Evolutionary conservation across 2,113 vertebrate genomes (phyloP), one percentile per base, ranked within the genome.

Genomic region (Columba livia): DNA sequence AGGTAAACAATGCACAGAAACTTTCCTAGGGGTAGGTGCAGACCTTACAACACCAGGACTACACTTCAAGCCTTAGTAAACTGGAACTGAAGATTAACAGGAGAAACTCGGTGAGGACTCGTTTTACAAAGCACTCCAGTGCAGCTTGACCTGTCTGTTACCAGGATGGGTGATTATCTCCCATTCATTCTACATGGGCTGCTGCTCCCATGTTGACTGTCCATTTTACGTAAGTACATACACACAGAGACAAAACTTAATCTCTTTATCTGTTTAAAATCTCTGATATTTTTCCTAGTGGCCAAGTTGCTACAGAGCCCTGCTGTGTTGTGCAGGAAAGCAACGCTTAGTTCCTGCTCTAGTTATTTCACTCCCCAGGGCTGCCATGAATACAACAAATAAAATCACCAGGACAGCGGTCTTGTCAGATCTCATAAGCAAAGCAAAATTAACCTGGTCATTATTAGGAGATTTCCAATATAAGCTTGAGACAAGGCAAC

Each of bases 361-460:
- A 97, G 91, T 97, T 95, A 94, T 71, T 97, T 97, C 69, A 65
- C 69, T 94, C 93, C 91, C 92, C 69, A 85, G 79, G 96, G 95
- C 93, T 96, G 93, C 88, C 72, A 75, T 36, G 91, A 96, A 95
- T 61, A 89, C 71, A 91, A 75, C 66, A 93, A 95, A 95, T 36
- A 77, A 89, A 95, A 95, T 94, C 90, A 95, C 84, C 69, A 44
- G 84, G 79, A 88, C 15, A 2, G 56, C 28, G 88, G 90, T 93
- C 94, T 79, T 96, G 95, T 96, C 91, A 95, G 66, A 89, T 94
- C 70, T 95, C 79, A 88, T 95, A 91, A 96, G 81, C 72, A 77
- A 86, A 71, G 71, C 36, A 77, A 90, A 89, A 47, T n/a, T 24
- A 50, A 53, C 65, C 31, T 51, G 90, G 79, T 56, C 91, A 61